These are phyloP conservation scores for Emydocephalus ijimae DNA, from an alignment of 2,113 vertebrate genomes.

Conservation along the genomic window DNA sequence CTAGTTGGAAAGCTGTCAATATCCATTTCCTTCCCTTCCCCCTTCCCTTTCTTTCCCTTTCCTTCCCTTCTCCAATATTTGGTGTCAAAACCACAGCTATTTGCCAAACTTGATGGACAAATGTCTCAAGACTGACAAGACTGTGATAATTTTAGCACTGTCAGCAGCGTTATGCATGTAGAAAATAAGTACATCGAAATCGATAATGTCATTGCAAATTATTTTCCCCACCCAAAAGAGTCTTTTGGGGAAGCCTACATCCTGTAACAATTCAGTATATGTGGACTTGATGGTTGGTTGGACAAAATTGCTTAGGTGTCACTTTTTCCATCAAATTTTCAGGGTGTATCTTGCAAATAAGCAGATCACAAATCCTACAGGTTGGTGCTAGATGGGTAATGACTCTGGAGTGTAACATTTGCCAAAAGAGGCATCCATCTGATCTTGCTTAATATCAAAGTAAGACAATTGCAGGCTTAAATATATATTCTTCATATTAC, in stretches of 20 bases:
- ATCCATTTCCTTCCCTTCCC: not conserved
- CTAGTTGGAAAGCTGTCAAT: not conserved
- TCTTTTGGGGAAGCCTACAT: not conserved
- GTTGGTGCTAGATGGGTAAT: not conserved
- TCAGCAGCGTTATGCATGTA: conserved; percentile 30
- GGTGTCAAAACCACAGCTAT: conserved; percentile 26
- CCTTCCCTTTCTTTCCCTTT: not conserved
- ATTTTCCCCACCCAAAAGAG: not conserved
- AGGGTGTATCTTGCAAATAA: conserved; percentile 1
- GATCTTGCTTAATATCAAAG: not conserved
- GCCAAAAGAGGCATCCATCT: not conserved
- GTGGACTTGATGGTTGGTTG: conserved; percentile 3
- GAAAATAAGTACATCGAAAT: conserved; percentile 9
- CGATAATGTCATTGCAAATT: conserved; percentile 21
- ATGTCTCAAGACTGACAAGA: conserved; percentile 30
- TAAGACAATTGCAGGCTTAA: not conserved
- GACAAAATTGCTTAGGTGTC: conserved; percentile 9
- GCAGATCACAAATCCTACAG: not conserved
- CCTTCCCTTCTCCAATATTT: not conserved
- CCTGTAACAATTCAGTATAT: not conserved
- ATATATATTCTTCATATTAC: not conserved
- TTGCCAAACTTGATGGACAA: conserved; percentile 41
- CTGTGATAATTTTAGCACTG: conserved; percentile 19
- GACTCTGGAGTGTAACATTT: not conserved
- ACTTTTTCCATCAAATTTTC: conserved; percentile 9